phyloP scores from a whole-genome alignment of 2,113 vertebrate species.

The Petromus typicus region DNA sequence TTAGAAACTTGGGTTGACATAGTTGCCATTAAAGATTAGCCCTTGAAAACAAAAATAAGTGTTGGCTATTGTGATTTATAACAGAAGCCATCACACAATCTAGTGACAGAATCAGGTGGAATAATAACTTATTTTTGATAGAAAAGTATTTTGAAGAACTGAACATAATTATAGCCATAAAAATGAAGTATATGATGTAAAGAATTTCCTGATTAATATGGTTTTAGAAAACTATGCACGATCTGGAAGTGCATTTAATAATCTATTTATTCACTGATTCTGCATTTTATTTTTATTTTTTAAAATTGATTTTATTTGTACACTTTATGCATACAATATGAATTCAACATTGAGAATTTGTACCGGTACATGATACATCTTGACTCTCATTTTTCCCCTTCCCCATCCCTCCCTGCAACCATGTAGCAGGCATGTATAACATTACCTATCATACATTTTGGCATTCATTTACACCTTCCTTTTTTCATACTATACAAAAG shows the following conservation, averaged over 20 bases:
- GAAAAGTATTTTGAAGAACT: not conserved
- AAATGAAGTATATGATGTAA: constrained; percentile 21
- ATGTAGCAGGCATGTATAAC: too few species aligned
- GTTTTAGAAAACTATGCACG: not conserved
- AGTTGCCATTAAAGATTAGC: not conserved
- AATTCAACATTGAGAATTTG: too few species aligned
- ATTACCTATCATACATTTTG: too few species aligned
- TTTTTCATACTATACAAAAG: too few species aligned
- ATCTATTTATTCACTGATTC: constrained; percentile 11
- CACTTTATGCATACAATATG: too few species aligned
- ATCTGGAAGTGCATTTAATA: not conserved
- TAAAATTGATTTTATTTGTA: too few species aligned
- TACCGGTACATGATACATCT: too few species aligned
- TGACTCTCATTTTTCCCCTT: too few species aligned
- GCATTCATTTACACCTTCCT: too few species aligned
- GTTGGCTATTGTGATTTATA: not conserved
- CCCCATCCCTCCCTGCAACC: too few species aligned
- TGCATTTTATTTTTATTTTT: too few species aligned
- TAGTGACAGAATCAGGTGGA: not conserved
- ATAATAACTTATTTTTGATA: constrained; percentile 1
- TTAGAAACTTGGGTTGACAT: not conserved
- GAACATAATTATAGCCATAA: not conserved
- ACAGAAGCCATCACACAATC: not conserved
- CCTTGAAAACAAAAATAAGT: constrained; percentile 30
- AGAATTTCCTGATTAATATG: not conserved